A percentile compares a stretch with the other conserved stretches of the same genome.
These are phyloP conservation scores for Chorisops tibialis DNA, from an alignment of 2,888 invertebrate genomes.

Conservation along the genomic window DNA sequence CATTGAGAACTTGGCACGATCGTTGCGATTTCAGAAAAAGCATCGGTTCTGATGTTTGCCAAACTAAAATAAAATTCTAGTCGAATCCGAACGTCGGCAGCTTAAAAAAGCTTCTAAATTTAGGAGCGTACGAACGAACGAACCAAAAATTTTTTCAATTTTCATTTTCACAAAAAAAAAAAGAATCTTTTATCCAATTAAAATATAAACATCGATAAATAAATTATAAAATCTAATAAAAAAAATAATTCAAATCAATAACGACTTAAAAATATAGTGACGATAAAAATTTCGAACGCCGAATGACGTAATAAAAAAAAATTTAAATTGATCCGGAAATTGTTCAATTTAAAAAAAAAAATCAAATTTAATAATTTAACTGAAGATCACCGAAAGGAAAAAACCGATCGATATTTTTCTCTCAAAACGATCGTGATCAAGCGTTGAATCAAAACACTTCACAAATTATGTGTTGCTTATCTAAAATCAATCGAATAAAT, in stretches of 20 bases:
- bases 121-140: conserved; percentile 32
- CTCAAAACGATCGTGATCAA: neutral
- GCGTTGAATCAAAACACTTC: neutral
- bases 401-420: neutral
- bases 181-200: neutral
- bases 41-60: neutral
- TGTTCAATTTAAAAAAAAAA: conserved; percentile 3
- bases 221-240: too few species aligned
- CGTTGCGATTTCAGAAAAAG: neutral
- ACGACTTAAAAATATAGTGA: neutral
- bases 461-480: too few species aligned
- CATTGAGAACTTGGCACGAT: neutral
- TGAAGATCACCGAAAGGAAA: neutral
- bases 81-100: conserved; percentile 53
- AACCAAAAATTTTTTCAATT: conserved; percentile 16
- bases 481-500: too few species aligned
- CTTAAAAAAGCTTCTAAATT: conserved; percentile 16
- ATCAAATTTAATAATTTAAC: neutral
- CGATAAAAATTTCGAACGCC: conserved; percentile 3
- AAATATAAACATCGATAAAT: neutral
- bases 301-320: conserved; percentile 17
- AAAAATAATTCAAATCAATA: neutral
- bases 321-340: neutral
- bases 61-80: conserved; percentile 32
- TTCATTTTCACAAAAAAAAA: too few species aligned